Evolutionary conservation across 2,113 vertebrate species (phyloP), one percentile per base, ranked within the genome.

Genomic region (Tachycineta bicolor): DNA sequence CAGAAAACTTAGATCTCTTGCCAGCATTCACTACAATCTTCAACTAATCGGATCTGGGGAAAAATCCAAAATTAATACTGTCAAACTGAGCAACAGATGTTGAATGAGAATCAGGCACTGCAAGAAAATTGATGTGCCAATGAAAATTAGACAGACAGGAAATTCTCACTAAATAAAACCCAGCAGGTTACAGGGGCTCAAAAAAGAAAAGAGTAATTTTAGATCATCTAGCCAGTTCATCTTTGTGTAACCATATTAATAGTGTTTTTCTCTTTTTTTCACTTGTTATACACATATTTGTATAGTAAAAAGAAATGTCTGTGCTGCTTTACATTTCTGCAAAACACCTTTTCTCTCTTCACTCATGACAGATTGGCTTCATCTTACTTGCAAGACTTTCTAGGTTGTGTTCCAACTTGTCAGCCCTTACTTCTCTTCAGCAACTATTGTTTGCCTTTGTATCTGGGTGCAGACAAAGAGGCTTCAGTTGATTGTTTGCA

Each of bases 11-110:
- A 63, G 28, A 83, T 93, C 73, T 92, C 87, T 88, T 89, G 88
- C 96, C 94, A 96, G 52, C 52, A 78, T 83, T 94, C 65, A 62
- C 80, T 90, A 46, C 88, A 87, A 52, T 90, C 73, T 89, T 95
- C 83, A 90, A 49, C 92, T 96, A 93, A 97, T 96, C 88, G 47
- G 88, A 92, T 96, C 96, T 94, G 93, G 96, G 96, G 93, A 92
- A 94, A 96, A 92, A 89, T 96, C 94, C 96, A 97, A 96, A 96
- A 96, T 96, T 95, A 96, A 96, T 93, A 87, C 83, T 95, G 85
- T 97, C 94, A 96, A 96, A 97, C 92, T 89, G 93, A 96, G 96
- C 79, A 96, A 64, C 96, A 97, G 96, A 96, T 97, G 96, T 94
- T 96, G 88, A 95, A 92, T 96, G 95, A 93, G 86, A 95, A 93